Base-by-base conservation (phyloP, 1,140 invertebrate species). In the Scylla paramamosain region DNA sequence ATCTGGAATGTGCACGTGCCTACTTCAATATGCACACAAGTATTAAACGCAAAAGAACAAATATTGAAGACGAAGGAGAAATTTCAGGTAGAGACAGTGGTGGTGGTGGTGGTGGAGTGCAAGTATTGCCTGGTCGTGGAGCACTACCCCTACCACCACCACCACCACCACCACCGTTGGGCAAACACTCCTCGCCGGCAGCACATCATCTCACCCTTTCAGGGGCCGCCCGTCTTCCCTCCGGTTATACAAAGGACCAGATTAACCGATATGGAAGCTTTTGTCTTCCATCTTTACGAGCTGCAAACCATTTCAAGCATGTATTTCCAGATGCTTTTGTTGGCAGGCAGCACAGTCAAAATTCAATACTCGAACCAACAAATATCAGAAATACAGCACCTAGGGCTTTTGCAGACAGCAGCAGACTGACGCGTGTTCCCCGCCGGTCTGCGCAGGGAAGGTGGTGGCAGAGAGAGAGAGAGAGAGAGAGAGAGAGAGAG, bases 261-360 rank as follows among this genome's bases (percentile, higher is more conserved):
- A 77, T 77, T 77, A 77, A 77, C 67, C 67, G 67, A 77, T 77
- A 77, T 77, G 67, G 67, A 12, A n/a, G 20, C 67, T 77, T 77
- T 77, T 77, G 67, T 77, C 67, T 77, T 20, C n/a, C 67, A 77
- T 77, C n/a, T 77, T 77, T 77, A 77, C 67, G 67, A 77, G 67
- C 67, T n/a, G n/a, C 20, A 77, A 77, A 77, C 20, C 25, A 77
- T 77, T 77, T 77, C 67, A 77, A 77, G 67, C 67, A 77, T 77
- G 67, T 77, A 77, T 77, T 77, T n/a, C 67, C 67, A n/a, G 67
- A 77, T 77, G 67, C 67, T 77, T 77, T 77, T 77, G 67, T 77
- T 77, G 67, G 67, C 67, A 1, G 67, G 20, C 25, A 7, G 67
- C 20, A 67, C 7, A 20, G 67, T 77, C n/a, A n/a, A 77, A 77